These are phyloP conservation scores for Pilophorus perplexus DNA, from an alignment of 2,888 invertebrate genomes.

Conservation along the genomic window DNA sequence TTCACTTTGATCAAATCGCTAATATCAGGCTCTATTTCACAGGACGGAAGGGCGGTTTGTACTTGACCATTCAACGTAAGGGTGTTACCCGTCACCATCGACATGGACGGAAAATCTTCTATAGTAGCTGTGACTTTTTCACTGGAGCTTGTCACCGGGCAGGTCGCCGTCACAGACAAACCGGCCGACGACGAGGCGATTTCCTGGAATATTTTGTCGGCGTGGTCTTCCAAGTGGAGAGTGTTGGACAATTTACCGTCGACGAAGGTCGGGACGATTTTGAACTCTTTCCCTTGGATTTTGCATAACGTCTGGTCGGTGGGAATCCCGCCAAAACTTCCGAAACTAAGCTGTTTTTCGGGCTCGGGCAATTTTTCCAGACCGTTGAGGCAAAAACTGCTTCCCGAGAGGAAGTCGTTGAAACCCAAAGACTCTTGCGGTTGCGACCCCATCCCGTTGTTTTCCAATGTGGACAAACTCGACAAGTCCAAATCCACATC, in stretches of 20 bases:
- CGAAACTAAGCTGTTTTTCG: not conserved
- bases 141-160: no score
- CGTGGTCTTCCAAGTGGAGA: not conserved
- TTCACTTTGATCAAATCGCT: constrained; percentile 12
- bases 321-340: not conserved
- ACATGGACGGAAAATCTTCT: constrained; percentile 3
- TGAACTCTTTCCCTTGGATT: constrained; percentile 9
- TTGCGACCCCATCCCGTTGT: not conserved
- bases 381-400: constrained; percentile 20
- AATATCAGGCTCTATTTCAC: constrained; percentile 1
- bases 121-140: constrained; percentile 4
- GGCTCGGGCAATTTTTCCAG: constrained; percentile 10
- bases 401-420: constrained; percentile 9
- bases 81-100: not conserved
- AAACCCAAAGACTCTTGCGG: constrained; percentile 14
- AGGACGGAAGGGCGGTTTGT: not conserved
- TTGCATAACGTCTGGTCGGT: not conserved
- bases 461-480: constrained; percentile 1
- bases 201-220: constrained; percentile 1
- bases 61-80: not conserved
- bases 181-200: not conserved
- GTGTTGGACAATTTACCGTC: constrained; percentile 28
- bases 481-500: constrained; percentile 24
- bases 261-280: constrained; percentile 13
- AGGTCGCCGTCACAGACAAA: no score